phyloP scores from a whole-genome alignment of 2,888 invertebrate genomes.

The Linnaemya tessellans region DNA sequence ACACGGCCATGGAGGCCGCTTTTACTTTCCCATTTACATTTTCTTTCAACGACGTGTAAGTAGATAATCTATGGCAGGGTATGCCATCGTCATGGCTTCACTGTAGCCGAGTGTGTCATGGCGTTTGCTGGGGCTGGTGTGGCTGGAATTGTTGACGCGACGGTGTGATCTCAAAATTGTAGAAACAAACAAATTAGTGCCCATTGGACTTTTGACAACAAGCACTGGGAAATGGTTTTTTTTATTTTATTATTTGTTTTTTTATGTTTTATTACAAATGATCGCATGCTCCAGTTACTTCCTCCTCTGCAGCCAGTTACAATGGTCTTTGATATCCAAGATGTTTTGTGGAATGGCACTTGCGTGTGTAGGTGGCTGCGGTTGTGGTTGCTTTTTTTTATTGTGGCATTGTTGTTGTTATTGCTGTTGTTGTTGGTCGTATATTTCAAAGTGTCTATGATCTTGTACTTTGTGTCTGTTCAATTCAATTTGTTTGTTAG shows the following conservation, averaged over 20 bases:
- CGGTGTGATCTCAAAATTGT: conserved; percentile 31
- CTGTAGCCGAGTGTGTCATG: conserved; percentile 24
- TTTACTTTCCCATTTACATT: conserved; percentile 18
- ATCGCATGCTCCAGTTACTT: conserved; percentile 71
- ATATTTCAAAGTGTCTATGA: conserved; percentile 45
- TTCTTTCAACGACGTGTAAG: neutral
- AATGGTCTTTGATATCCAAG: conserved; percentile 33
- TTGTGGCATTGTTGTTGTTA: conserved; percentile 27
- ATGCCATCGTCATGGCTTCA: conserved; percentile 17
- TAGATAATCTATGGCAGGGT: conserved; percentile 8
- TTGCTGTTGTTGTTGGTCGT: conserved; percentile 12
- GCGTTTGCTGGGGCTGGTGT: conserved; percentile 17
- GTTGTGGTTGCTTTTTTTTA: conserved; percentile 16
- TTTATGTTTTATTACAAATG: conserved; percentile 59
- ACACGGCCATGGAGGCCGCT: conserved; percentile 38
- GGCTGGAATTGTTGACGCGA: neutral
- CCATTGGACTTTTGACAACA: conserved; percentile 64
- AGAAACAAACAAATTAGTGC: conserved; percentile 61
- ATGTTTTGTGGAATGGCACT: conserved; percentile 27
- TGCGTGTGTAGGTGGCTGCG: conserved; percentile 50
- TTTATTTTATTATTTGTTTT: neutral
- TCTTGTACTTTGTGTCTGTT: conserved; percentile 21
- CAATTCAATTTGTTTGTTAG: conserved; percentile 23
- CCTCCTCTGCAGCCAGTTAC: conserved; percentile 67
- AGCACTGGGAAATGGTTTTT: conserved; percentile 16